Evolutionary conservation across 2,797 vertebrate genomes (phyloP).

Genomic region (Gouania willdenowi): DNA sequence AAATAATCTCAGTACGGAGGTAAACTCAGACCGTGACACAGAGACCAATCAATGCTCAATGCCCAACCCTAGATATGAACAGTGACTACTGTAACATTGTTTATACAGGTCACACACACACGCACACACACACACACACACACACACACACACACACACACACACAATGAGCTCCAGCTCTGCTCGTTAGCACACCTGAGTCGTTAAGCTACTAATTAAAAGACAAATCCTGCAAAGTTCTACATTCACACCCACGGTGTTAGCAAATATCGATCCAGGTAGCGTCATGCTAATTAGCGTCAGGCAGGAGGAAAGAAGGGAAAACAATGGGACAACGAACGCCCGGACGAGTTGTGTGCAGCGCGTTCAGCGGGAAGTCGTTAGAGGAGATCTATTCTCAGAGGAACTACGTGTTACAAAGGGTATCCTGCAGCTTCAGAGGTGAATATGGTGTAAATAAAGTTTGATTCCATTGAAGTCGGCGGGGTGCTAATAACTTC

Average conservation of each 20-base stretch:
- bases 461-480: conserved; percentile 27
- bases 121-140: not conserved
- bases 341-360: conserved; percentile 13
- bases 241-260: conserved; percentile 74
- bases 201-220: conserved; percentile 71
- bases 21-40: too few relatives aligned
- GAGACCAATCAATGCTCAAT: too few relatives aligned
- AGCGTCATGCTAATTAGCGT: conserved; percentile 83
- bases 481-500: conserved; percentile 61
- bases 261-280: conserved; percentile 80
- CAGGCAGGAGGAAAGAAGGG: conserved; percentile 38
- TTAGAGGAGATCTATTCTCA: conserved; percentile 39
- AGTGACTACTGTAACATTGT: too few relatives aligned
- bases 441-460: conserved; percentile 49
- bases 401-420: conserved; percentile 30
- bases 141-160: too few relatives aligned
- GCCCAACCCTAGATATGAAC: too few relatives aligned
- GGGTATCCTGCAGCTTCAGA: conserved; percentile 20
- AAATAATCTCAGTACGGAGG: too few relatives aligned
- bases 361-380: conserved; percentile 26
- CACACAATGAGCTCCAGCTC: conserved; percentile 48
- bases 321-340: conserved; percentile 18
- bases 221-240: conserved; percentile 74
- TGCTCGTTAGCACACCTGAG: conserved; percentile 78
- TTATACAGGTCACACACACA: not conserved